phyloP scores from a whole-genome alignment of 1,140 invertebrate species.

The Trachelipus rathkii region DNA sequence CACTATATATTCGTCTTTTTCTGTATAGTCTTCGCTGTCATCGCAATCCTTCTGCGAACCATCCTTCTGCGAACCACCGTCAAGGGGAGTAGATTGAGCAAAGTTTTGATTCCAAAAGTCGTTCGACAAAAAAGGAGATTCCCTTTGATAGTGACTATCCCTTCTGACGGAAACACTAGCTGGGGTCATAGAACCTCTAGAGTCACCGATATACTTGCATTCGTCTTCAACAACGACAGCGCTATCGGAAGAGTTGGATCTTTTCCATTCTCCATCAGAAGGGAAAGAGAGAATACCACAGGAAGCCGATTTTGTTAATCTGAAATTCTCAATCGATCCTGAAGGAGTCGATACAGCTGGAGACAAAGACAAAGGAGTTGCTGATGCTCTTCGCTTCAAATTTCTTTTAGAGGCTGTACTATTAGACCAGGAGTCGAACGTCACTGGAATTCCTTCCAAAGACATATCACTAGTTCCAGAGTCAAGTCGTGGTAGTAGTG shows the following conservation, averaged over 20 bases:
- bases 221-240: neutral
- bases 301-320: neutral
- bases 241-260: neutral
- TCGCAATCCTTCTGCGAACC: too few relatives aligned
- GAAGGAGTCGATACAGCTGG: neutral
- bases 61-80: too few relatives aligned
- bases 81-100: neutral
- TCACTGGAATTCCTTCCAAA: neutral
- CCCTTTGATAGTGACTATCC: neutral
- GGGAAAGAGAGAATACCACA: neutral
- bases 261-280: neutral
- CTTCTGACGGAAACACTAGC: neutral
- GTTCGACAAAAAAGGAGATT: neutral
- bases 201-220: neutral
- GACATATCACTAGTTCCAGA: slow-evolving; percentile 1
- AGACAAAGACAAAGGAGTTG: neutral
- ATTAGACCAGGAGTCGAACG: neutral
- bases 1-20: neutral
- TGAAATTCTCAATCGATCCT: neutral
- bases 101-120: neutral
- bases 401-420: neutral
- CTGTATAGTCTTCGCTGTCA: neutral
- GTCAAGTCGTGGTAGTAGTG: neutral
- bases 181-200: neutral
- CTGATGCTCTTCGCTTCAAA: neutral